Base-by-base conservation (phyloP, 1,140 invertebrate species). In the Drosophila willistoni region DNA sequence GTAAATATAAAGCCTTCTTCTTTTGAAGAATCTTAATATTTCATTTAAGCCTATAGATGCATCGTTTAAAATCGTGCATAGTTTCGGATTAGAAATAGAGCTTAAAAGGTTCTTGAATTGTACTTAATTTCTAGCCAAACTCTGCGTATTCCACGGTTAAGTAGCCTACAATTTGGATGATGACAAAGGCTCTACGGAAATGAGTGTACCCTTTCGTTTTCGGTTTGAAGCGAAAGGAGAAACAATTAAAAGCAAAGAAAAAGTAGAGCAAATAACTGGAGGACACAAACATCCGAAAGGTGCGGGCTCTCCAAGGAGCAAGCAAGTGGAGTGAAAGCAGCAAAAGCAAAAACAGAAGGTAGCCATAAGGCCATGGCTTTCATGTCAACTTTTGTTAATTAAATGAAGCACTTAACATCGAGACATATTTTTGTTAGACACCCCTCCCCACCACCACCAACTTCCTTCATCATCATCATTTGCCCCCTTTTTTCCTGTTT, bases 321-420 rank as follows among this genome's bases (percentile, higher is more conserved):
- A 51, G 44, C 7, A 57, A 51, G 14, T 19, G 44, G 44, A 47
- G 44, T 47, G 10, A 36, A 12, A 19, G 42, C 42, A 14, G 12
- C 19, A 14, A 22, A 19, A 51, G 13, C 19, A 44, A 22, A 19
- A 51, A 34, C 14, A 34, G 56, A 19, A 12, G n/a, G 7, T 33
- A 19, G 33, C n/a, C 33, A 59, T 41, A 29, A 55, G 54, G 60
- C 42, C 51, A 68, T 22, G 60, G 76, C 83, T 83, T 87, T 87
- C 79, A 87, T 87, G 83, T 87, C 84, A 87, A 87, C 73, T 87
- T 87, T 87, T 51, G 79, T 87, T 87, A 87, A 87, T 87, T 87
- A 87, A 87, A 87, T 87, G 83, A 87, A 87, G 83, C 83, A 87
- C 83, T 87, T 87, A 87, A 82, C 83, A 83, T 87, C 59, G 77